phyloP scores from a whole-genome alignment of 2,797 vertebrate genomes.

The Diplodus sargus region DNA sequence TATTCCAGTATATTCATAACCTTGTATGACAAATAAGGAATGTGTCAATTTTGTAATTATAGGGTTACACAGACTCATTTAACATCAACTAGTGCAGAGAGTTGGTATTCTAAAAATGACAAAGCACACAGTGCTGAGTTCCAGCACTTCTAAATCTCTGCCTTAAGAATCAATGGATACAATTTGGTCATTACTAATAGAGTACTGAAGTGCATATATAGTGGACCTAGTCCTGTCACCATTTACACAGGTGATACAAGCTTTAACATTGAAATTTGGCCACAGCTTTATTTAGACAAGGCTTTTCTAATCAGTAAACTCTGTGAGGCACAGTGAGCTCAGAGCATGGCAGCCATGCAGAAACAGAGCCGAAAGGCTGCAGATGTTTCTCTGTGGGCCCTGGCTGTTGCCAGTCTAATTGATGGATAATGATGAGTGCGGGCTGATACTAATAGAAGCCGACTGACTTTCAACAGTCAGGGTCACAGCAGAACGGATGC shows the following conservation, averaged over 20 bases:
- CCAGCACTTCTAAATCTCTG: not conserved
- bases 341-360: constrained; percentile 47
- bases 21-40: not conserved
- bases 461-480: constrained; percentile 77
- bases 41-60: not conserved
- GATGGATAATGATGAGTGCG: constrained; percentile 78
- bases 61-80: not conserved
- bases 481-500: constrained; percentile 53
- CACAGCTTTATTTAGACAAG: constrained; percentile 34
- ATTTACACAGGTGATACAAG: constrained; percentile 26
- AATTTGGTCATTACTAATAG: not conserved
- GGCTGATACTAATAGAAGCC: constrained; percentile 80
- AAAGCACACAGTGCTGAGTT: not conserved
- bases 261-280: constrained; percentile 29
- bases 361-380: constrained; percentile 75
- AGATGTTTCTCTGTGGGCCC: constrained; percentile 80
- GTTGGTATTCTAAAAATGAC: not conserved
- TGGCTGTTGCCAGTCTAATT: constrained; percentile 78
- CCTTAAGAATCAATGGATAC: not conserved
- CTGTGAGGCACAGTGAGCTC: constrained; percentile 57
- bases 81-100: no score
- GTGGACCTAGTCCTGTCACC: not conserved
- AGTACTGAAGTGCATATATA: not conserved
- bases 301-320: constrained; percentile 19
- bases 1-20: not conserved